A percentile compares a stretch with the other conserved stretches of the same genome.
These are phyloP conservation scores for Paracanthobrama guichenoti DNA, from an alignment of 2,113 vertebrate species.

Conservation along the genomic window DNA sequence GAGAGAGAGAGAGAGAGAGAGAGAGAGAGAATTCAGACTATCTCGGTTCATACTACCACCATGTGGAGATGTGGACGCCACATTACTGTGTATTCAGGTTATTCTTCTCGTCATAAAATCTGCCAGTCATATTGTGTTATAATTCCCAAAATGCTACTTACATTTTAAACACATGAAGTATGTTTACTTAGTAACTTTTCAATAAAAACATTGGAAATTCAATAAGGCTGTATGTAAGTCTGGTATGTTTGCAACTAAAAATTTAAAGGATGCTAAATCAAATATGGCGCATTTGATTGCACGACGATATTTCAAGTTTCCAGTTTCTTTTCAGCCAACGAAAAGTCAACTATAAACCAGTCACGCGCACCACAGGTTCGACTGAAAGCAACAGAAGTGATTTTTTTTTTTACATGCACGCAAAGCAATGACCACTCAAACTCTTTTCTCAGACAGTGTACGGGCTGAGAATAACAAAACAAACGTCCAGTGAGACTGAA, in stretches of 20 bases:
- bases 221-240: too few species aligned
- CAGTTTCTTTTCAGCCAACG: background rate
- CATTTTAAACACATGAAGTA: background rate
- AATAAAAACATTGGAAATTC: background rate
- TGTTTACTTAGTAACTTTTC: background rate
- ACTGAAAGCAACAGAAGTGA: conserved; percentile 26
- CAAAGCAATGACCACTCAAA: conserved; percentile 45
- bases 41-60: conserved; percentile 60
- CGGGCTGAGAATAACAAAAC: conserved; percentile 49
- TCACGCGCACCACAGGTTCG: background rate
- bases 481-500: conserved; percentile 64
- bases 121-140: too few species aligned
- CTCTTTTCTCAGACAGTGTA: conserved; percentile 40
- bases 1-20: too few species aligned
- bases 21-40: conserved; percentile 6
- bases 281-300: background rate
- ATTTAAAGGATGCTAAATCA: background rate
- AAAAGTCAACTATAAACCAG: conserved; percentile 4
- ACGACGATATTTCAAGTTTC: conserved; percentile 11
- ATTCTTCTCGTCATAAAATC: conserved; percentile 1
- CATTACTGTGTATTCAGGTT: background rate
- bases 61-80: conserved; percentile 51
- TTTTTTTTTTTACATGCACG: conserved; percentile 13
- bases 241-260: background rate
- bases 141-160: background rate